phyloP scores from a whole-genome alignment of 2,888 invertebrate genomes.

The Saturnia japonica region DNA sequence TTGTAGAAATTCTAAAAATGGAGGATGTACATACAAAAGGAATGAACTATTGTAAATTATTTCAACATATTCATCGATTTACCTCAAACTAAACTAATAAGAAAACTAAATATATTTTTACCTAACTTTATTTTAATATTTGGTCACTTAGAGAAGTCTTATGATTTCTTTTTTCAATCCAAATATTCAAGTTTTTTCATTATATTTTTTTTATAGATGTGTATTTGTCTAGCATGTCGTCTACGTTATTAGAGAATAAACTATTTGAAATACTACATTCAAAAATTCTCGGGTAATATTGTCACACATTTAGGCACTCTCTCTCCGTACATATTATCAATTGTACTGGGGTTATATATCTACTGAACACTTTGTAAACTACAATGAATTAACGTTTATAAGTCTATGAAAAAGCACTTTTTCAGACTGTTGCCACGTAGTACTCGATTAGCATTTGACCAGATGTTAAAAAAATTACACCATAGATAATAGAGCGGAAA shows the following conservation, averaged over 20 bases:
- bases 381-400: slow-evolving; percentile 44
- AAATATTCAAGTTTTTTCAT: background rate
- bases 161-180: background rate
- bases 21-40: background rate
- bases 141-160: slow-evolving; percentile 3
- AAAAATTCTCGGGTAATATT: slow-evolving; percentile 51
- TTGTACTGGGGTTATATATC: slow-evolving; percentile 65
- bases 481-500: slow-evolving; percentile 34
- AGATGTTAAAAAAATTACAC: slow-evolving; percentile 24
- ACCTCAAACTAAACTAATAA: slow-evolving; percentile 33
- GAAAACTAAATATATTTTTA: slow-evolving; percentile 9
- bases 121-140: slow-evolving; percentile 4
- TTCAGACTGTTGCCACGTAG: slow-evolving; percentile 50
- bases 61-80: slow-evolving; percentile 24
- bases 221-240: slow-evolving; percentile 26
- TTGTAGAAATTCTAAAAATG: slow-evolving; percentile 1
- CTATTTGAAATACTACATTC: background rate
- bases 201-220: slow-evolving; percentile 20
- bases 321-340: slow-evolving; percentile 50
- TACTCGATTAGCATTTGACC: slow-evolving; percentile 21
- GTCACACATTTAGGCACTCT: slow-evolving; percentile 76
- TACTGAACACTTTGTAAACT: slow-evolving; percentile 70
- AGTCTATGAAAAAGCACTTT: slow-evolving; percentile 64
- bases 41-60: background rate
- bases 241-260: slow-evolving; percentile 18